Evolutionary conservation across 2,888 invertebrate species (phyloP), one percentile per base, ranked within the genome.

Genomic region (Eristalis arbustorum): DNA sequence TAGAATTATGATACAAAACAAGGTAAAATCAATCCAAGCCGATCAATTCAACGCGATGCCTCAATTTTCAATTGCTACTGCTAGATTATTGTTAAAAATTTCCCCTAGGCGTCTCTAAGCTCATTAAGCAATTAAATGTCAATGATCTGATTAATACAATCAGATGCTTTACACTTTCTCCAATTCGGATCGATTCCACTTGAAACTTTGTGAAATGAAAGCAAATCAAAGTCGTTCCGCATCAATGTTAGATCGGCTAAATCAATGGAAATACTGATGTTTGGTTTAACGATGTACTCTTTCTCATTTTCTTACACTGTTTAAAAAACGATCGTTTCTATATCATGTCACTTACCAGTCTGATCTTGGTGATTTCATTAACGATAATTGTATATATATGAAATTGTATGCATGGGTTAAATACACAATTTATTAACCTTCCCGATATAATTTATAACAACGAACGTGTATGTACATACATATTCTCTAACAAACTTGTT

Each of bases 91-190:
- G 73, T 73, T 40, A 68, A 74, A 73, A 42, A 73, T 64, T 73
- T 63, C 68, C 76, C 72, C 61, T 11, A 68, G 61, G 76, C 76
- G 68, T 84, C 76, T 80, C 72, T 80, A 84, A 84, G 80, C 84
- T 77, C 80, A 80, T 84, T 74, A 80, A 73, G 80, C 80, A 84
- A 84, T 84, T 84, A 84, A 84, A 80, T 84, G 84, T 84, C 84
- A 84, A 80, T 84, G 84, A 84, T 84, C 84, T 84, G 84, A 84
- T 84, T 80, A 73, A 68, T 80, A 69, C 84, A 80, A 84, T 80
- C 49, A 59, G 76, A 80, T 75, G 79, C 62, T 75, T 75, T 80
- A 77, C 78, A 84, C 84, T 84, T 84, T 84, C 84, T 72, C 80
- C 76, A 80, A 76, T 80, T 84, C 67, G 73, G 72, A 76, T 67